Conservation (phyloP, 1,140 invertebrate species). For the Drosophila takahashii region DNA sequence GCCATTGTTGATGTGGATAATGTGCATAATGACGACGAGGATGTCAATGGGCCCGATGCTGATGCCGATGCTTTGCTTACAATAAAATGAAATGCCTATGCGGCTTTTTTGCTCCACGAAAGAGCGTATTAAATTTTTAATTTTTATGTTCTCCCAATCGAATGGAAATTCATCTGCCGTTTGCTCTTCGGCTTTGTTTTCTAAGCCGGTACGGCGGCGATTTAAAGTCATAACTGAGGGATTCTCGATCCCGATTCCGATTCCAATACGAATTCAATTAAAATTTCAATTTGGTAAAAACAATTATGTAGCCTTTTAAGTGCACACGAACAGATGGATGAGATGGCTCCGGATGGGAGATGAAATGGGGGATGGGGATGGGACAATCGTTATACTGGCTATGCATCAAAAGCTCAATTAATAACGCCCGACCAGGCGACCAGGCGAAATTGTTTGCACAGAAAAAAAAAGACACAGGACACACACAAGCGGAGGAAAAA, state of each 20-base stretch:
- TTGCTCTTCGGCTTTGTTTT: constrained; percentile 13
- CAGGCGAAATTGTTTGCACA: constrained; percentile 60
- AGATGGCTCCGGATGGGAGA: constrained; percentile 9
- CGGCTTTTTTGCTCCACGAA: constrained; percentile 46
- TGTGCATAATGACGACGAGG: constrained; percentile 52
- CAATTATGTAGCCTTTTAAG: constrained; percentile 64
- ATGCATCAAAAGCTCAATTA: constrained; percentile 77
- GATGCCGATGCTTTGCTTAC: constrained; percentile 40
- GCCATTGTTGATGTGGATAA: constrained; percentile 68
- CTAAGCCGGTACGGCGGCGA: constrained; percentile 11
- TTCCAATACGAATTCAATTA: constrained; percentile 65
- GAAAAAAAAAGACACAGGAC: constrained; percentile 10
- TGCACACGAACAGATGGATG: constrained; percentile 41
- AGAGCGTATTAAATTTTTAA: constrained; percentile 68
- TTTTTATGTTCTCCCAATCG: constrained; percentile 50
- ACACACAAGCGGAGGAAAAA: constrained; percentile 21
- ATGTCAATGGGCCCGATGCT: constrained; percentile 46
- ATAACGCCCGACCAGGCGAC: constrained; percentile 74
- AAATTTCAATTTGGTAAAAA: constrained; percentile 69
- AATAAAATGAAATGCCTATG: constrained; percentile 67
- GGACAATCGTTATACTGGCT: constrained; percentile 55
- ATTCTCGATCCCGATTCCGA: neutral
- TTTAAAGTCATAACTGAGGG: constrained; percentile 14
- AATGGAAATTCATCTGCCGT: neutral
- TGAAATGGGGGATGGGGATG: constrained; percentile 23